Conservation (phyloP, 1,140 invertebrate genomes). For the fruit fly (Drosophila melanogaster) region DNA sequence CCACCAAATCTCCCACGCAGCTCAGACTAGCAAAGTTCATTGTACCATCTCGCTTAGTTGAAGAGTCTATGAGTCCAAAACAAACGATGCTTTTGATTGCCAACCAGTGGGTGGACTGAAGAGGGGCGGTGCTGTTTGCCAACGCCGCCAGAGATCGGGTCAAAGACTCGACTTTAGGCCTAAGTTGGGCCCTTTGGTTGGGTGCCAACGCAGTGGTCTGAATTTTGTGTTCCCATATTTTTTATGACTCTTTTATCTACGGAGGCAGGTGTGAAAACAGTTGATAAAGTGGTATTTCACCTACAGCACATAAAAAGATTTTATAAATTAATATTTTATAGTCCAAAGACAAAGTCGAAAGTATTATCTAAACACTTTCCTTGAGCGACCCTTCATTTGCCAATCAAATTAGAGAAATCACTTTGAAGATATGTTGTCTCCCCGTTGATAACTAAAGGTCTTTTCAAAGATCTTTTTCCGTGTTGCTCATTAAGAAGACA, state of each 20-base stretch:
- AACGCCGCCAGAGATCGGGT: constrained; percentile 36
- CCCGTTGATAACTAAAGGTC: constrained; percentile 16
- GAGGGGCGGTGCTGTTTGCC: constrained; percentile 24
- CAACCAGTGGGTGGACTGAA: constrained; percentile 30
- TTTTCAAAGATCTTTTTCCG: constrained; percentile 35
- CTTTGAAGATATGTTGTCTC: constrained; percentile 9
- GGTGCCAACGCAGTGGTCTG: constrained; percentile 21
- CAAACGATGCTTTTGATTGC: constrained; percentile 79
- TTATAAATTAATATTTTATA: no score
- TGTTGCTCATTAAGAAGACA: constrained; percentile 25
- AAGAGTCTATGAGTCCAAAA: constrained; percentile 73
- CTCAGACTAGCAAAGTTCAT: constrained; percentile 65
- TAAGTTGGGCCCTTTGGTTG: constrained; percentile 8
- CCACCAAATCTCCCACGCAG: constrained; percentile 15
- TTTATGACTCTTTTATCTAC: constrained; percentile 9
- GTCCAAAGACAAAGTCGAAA: no score
- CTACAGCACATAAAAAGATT: no score
- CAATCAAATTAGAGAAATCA: constrained; percentile 50
- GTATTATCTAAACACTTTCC: constrained; percentile 7
- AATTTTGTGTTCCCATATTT: constrained; percentile 31
- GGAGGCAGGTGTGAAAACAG: not conserved
- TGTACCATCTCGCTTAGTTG: constrained; percentile 76
- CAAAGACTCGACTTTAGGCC: constrained; percentile 48
- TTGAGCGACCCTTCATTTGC: constrained; percentile 19
- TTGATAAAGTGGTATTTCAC: no score